These are phyloP conservation scores for Hycleus phaleratus DNA, from an alignment of 1,140 invertebrate genomes.

Conservation along the genomic window DNA sequence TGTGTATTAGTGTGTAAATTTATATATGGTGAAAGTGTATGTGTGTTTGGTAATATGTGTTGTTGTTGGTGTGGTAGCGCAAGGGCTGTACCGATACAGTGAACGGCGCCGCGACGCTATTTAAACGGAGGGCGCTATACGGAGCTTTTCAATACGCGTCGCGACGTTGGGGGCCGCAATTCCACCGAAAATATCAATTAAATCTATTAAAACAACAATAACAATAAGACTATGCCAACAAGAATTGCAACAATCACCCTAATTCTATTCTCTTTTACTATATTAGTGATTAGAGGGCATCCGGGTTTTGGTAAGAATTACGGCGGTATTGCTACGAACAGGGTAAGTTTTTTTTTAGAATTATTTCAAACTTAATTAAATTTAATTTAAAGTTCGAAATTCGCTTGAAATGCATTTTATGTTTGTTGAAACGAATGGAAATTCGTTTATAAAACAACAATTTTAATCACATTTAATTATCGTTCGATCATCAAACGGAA, in stretches of 20 bases:
- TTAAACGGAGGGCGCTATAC: conserved; percentile 11
- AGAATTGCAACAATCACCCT: background rate
- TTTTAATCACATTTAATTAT: too few species aligned
- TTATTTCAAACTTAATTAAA: too few species aligned
- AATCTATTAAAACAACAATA: conserved; percentile 3
- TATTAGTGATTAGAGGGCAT: conserved; percentile 11
- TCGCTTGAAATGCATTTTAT: too few species aligned
- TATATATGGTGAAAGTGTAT: too few species aligned
- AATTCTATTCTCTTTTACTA: conserved; percentile 1
- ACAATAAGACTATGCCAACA: background rate
- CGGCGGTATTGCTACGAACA: too few species aligned
- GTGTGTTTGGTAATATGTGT: too few species aligned
- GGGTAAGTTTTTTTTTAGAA: too few species aligned
- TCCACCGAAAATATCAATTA: background rate
- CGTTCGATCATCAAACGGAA: too few species aligned
- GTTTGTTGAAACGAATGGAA: too few species aligned
- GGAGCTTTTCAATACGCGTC: conserved; percentile 5
- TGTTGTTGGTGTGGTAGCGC: conserved; percentile 5
- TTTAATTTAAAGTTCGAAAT: too few species aligned
- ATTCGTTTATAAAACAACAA: too few species aligned
- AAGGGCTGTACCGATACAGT: conserved; percentile 10
- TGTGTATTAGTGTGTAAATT: too few species aligned
- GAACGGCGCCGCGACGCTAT: conserved; percentile 8
- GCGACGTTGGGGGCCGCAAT: conserved; percentile 4
- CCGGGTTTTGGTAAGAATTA: background rate